Evolutionary conservation across 30 jellyfish, hydroid and myxozoan species (phyloP).

Genomic region (Turritopsis dohrnii): DNA sequence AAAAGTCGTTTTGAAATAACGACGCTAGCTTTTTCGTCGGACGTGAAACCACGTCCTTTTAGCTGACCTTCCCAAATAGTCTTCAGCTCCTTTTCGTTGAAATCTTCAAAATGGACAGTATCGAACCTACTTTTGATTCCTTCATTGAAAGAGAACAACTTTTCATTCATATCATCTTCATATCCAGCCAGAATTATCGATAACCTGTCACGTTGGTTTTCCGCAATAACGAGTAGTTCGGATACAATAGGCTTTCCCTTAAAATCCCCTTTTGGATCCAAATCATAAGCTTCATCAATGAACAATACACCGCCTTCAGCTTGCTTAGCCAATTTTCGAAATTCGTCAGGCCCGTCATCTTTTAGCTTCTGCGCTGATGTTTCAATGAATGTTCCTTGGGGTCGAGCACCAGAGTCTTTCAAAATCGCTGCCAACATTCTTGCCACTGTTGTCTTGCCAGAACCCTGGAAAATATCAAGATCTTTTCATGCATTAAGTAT

Average conservation of each 20-base stretch:
- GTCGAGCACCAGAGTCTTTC: conserved; percentile 24
- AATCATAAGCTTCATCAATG: conserved; percentile 27
- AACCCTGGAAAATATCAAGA: conserved; percentile 17
- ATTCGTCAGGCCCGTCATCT: conserved; percentile 27
- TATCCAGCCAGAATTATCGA: conserved; percentile 30
- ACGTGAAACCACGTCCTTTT: not conserved
- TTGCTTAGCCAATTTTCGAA: conserved; percentile 12
- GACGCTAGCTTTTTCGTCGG: not conserved
- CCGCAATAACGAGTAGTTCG: conserved; percentile 19
- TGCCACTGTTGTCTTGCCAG: conserved; percentile 35
- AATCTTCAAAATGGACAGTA: conserved; percentile 22
- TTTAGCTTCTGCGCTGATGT: conserved; percentile 24
- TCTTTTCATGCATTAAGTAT: no score
- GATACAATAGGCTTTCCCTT: conserved; percentile 31
- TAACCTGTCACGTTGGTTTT: conserved; percentile 13
- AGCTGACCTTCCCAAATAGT: conserved; percentile 28
- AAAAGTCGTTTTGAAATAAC: conserved; percentile 10
- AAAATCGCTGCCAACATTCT: conserved; percentile 22
- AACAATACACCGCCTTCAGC: conserved; percentile 17
- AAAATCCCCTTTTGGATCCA: conserved; percentile 27
- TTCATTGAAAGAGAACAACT: conserved; percentile 23
- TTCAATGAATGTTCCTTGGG: conserved; percentile 8
- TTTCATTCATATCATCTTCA: conserved; percentile 28
- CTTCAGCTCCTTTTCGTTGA: conserved; percentile 18
- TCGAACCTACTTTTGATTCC: conserved; percentile 30